Evolutionary conservation across 2,113 vertebrate species (phyloP).

Genomic region (Noctilio leporinus): DNA sequence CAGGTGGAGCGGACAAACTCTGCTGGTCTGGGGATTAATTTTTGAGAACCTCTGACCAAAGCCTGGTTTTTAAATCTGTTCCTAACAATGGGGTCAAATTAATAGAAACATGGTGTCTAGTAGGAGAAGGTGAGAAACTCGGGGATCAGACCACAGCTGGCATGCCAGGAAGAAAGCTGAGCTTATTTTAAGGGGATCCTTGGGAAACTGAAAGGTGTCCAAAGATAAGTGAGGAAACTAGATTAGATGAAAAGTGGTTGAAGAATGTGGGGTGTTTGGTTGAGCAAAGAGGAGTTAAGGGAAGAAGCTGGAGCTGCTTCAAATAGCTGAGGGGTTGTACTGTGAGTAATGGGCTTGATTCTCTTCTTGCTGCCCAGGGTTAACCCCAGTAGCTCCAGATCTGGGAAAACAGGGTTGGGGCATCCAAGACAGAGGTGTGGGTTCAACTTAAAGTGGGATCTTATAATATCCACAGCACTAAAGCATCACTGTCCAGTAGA

Average conservation of each 20-base stretch:
- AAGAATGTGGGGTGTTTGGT: not conserved
- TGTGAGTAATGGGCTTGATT: not conserved
- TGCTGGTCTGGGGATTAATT: too few species aligned
- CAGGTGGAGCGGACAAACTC: too few species aligned
- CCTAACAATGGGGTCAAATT: not conserved
- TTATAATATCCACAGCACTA: not conserved
- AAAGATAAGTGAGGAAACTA: not conserved
- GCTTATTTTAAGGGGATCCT: not conserved
- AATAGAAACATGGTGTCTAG: not conserved
- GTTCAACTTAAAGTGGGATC: not conserved
- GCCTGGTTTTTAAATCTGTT: not conserved
- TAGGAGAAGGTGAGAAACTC: not conserved
- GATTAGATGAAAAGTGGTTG: not conserved
- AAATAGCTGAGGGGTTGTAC: not conserved
- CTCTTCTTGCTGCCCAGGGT: not conserved
- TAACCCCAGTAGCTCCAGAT: not conserved
- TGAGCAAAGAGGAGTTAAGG: not conserved
- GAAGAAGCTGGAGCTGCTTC: not conserved
- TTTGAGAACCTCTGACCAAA: not conserved
- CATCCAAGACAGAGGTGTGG: not conserved
- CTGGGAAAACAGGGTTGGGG: not conserved
- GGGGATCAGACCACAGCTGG: accelerated
- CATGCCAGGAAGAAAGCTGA: not conserved
- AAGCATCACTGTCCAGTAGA: not conserved
- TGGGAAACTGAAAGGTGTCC: not conserved